Base-by-base conservation (phyloP, 2,113 vertebrate genomes). In the Pomatostomus ruficeps region DNA sequence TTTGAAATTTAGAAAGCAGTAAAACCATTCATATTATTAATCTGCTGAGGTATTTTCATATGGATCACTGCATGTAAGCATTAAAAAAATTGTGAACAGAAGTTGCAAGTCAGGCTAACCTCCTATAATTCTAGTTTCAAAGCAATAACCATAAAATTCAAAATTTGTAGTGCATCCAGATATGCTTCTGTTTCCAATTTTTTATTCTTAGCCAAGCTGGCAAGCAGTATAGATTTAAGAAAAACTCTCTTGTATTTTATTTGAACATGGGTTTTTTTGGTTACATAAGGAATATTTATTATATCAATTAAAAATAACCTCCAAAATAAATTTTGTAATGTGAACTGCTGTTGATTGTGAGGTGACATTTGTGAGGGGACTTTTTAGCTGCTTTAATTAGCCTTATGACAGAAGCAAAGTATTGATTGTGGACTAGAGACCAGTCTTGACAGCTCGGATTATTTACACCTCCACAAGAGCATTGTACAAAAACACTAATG, bases 391-490 rank as follows among this genome's bases (percentile, higher is more conserved):
- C 96, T 97, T 95, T 98, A 98, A 98, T 98, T 98, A 98, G 97
- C 96, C 97, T 97, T 98, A 97, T 98, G 98, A 98, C 98, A 98
- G 98, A 98, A 97, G 95, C 96, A 94, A 97, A 97, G 97, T 98
- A 98, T 98, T 98, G 98, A 98, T 98, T 98, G 98, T 98, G 96
- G 97, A 91, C 97, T 97, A 92, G 98, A 98, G 98, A 98, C 98
- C 97, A 96, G 61, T 97, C 97, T 97, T 97, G 98, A 97, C 98
- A 97, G 96, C 97, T 98, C 77, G 40, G 93, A 97, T 98, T 98
- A 98, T 98, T 98, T 98, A 98, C 96, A 97, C 95, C 97, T 98
- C 97, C 93, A 96, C 96, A 96, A 97, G 97, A 98, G 95, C 97
- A 95, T 98, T 98, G 97, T 97, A 97, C 97, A 97, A 98, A 98